Conservation (phyloP, 2,113 vertebrate genomes). For the Cyphomyrus plagiostoma region DNA sequence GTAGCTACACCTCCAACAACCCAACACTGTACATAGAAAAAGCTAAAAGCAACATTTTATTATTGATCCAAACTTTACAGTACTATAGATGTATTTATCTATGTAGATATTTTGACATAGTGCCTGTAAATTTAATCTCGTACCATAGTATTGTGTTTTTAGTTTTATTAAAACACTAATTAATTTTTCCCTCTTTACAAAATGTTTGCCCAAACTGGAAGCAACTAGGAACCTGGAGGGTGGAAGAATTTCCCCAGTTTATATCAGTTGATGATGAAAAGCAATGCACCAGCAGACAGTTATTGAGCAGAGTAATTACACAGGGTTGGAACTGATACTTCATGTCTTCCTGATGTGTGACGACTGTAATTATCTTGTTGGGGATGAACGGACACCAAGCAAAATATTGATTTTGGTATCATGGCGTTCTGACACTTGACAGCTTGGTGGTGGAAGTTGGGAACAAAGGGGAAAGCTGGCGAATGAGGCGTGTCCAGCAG, state of each 20-base stretch:
- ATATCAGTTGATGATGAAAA: too few relatives aligned
- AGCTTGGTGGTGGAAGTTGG: background rate
- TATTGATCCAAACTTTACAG: background rate
- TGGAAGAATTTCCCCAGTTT: background rate
- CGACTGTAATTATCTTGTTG: constrained; percentile 49
- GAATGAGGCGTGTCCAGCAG: background rate
- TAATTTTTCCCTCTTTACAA: background rate
- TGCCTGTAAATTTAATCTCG: background rate
- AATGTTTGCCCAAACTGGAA: background rate
- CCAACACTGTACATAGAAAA: background rate
- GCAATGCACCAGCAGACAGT: constrained; percentile 29
- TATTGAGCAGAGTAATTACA: constrained; percentile 45
- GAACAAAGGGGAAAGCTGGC: background rate
- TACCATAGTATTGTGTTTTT: background rate
- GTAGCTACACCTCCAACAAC: background rate
- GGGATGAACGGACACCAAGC: constrained; percentile 42
- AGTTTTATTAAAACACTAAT: background rate
- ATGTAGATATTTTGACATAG: background rate
- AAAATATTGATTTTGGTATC: constrained; percentile 46
- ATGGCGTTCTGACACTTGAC: constrained; percentile 18
- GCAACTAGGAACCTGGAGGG: background rate
- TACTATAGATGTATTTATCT: background rate
- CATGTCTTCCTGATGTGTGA: constrained; percentile 38
- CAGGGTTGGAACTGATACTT: constrained; percentile 41
- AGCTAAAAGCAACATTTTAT: background rate